Conservation (phyloP, 2,888 invertebrate genomes). For the Autographa gamma region DNA sequence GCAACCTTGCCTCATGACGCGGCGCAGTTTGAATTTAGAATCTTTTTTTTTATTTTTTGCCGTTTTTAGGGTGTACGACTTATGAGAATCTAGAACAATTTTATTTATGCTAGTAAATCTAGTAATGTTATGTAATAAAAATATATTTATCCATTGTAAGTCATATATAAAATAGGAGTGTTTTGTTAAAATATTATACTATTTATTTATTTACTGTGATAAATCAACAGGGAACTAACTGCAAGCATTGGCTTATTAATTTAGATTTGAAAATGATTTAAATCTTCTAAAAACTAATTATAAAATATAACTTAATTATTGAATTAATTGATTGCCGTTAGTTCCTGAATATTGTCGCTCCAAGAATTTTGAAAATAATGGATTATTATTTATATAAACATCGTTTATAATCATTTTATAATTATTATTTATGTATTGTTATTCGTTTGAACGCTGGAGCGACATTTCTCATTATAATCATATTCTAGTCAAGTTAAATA, state of each 20-base stretch:
- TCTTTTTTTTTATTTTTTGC: neutral
- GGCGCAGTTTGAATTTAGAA: neutral
- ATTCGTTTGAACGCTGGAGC: constrained; percentile 1
- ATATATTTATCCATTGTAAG: constrained; percentile 44
- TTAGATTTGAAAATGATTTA: neutral
- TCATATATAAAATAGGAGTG: constrained; percentile 44
- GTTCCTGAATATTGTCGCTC: neutral
- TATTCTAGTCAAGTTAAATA: constrained; percentile 50
- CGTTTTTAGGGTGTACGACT: constrained; percentile 3
- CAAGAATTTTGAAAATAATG: neutral
- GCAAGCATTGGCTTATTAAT: constrained; percentile 6
- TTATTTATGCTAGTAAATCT: constrained; percentile 47
- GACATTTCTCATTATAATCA: constrained; percentile 14
- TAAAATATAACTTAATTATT: neutral
- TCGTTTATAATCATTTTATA: neutral
- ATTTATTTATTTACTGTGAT: constrained; percentile 58
- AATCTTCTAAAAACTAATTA: neutral
- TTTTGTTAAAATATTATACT: constrained; percentile 41
- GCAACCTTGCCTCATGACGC: neutral
- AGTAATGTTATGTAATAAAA: constrained; percentile 45
- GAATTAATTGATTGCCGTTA: neutral
- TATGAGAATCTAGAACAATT: constrained; percentile 42
- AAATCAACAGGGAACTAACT: constrained; percentile 30
- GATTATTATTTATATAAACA: too few relatives aligned
- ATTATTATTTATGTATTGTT: neutral